Conservation (phyloP, 2,797 vertebrate genomes). For the Falco concolor region DNA sequence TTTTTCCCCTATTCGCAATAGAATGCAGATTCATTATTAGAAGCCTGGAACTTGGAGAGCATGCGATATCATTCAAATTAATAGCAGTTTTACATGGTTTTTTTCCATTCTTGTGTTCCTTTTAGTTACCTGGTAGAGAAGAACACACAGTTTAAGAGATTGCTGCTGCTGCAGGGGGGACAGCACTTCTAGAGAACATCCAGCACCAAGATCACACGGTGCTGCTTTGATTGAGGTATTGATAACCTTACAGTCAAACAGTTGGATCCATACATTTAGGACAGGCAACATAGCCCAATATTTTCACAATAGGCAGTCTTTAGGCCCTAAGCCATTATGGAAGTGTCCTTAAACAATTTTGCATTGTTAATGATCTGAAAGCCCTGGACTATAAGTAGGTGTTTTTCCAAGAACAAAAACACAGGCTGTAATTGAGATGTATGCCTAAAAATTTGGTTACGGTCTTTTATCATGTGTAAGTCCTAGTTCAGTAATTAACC, state of each 20-base stretch:
- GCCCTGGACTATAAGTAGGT: neutral
- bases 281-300: fast-evolving
- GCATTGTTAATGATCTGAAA: neutral
- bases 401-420: neutral
- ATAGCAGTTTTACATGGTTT: neutral
- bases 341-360: neutral
- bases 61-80: neutral
- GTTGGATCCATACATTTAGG: neutral
- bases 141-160: neutral
- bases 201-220: too few relatives aligned
- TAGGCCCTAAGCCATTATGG: neutral
- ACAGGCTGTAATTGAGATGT: neutral
- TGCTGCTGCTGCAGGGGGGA: neutral
- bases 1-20: neutral
- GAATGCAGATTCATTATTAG: neutral
- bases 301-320: neutral
- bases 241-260: neutral
- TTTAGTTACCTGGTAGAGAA: neutral
- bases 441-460: neutral
- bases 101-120: neutral
- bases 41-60: neutral
- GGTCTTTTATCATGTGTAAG: neutral
- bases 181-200: neutral
- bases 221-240: neutral
- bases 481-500: neutral